A percentile compares a stretch with the other conserved stretches of the same genome.
Conservation (phyloP, 2,888 invertebrate genomes). For the Pharmacophagus antenor region DNA sequence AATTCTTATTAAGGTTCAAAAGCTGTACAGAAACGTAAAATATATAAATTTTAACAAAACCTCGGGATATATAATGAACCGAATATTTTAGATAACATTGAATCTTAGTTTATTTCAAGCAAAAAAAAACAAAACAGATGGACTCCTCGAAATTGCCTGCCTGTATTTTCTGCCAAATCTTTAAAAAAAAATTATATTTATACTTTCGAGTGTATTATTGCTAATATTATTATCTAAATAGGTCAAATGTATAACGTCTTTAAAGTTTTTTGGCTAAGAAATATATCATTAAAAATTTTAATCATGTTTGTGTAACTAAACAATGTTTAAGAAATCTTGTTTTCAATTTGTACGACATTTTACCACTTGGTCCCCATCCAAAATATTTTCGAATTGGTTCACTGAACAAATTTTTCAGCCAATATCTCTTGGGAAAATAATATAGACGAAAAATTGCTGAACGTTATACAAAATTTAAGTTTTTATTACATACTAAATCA, state of each 20-base stretch:
- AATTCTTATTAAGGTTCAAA: conserved; percentile 5
- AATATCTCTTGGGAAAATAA: neutral
- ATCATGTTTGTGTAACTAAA: neutral
- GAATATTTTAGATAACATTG: neutral
- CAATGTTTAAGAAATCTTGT: neutral
- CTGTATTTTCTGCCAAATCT: too few species aligned
- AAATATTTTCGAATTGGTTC: conserved; percentile 14
- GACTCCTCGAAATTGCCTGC: too few species aligned
- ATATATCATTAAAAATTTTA: neutral
- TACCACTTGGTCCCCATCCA: conserved; percentile 14
- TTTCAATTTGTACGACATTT: conserved; percentile 1
- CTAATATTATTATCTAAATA: too few species aligned
- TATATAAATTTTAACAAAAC: conserved; percentile 5
- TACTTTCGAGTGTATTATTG: too few species aligned
- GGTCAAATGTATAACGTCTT: too few species aligned
- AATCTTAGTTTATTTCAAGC: too few species aligned
- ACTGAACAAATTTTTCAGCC: conserved; percentile 6
- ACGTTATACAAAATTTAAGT: neutral
- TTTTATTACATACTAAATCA: too few species aligned
- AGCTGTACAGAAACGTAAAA: conserved; percentile 3
- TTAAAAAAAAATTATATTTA: too few species aligned
- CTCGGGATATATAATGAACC: neutral
- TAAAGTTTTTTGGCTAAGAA: neutral
- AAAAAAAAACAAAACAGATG: too few species aligned
- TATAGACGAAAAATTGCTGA: neutral